Conservation (phyloP, 2,888 invertebrate species). For the Listrodromus nycthemerus region DNA sequence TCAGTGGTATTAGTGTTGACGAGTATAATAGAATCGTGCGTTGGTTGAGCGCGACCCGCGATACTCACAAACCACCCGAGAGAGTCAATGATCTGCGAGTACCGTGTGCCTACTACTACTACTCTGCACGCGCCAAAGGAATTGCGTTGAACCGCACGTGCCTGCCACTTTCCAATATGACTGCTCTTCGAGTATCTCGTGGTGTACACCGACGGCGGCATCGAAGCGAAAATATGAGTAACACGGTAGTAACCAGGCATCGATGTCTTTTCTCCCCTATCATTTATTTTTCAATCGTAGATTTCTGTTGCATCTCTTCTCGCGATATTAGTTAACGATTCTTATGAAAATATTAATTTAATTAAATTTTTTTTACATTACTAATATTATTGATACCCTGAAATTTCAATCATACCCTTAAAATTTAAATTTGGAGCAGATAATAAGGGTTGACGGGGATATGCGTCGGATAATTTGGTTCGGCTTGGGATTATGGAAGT, state of each 20-base stretch:
- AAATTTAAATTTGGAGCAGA: too few species aligned
- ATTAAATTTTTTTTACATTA: too few species aligned
- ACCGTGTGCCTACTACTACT: slow-evolving; percentile 51
- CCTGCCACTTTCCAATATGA: slow-evolving; percentile 74
- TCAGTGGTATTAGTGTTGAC: neutral
- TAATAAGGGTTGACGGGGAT: too few species aligned
- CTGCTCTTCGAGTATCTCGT: slow-evolving; percentile 41
- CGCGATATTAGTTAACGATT: neutral
- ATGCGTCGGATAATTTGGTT: too few species aligned
- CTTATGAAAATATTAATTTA: too few species aligned
- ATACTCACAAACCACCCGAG: slow-evolving; percentile 24
- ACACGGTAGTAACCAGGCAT: slow-evolving; percentile 32
- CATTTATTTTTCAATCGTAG: neutral
- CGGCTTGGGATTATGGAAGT: too few species aligned
- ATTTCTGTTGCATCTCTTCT: too few species aligned
- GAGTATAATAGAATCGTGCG: slow-evolving; percentile 58
- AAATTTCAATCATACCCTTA: too few species aligned
- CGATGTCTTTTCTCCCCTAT: slow-evolving; percentile 11
- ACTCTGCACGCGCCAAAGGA: slow-evolving; percentile 46
- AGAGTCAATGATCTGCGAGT: slow-evolving; percentile 80
- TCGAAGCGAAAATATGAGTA: slow-evolving; percentile 41
- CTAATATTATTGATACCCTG: too few species aligned
- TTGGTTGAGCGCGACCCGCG: slow-evolving; percentile 51
- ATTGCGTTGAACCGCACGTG: slow-evolving; percentile 74
- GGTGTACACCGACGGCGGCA: slow-evolving; percentile 41